A percentile compares a stretch with the other conserved stretches of the same genome.
phyloP scores from a whole-genome alignment of 2,113 vertebrate genomes.

The Camelus dromedarius region DNA sequence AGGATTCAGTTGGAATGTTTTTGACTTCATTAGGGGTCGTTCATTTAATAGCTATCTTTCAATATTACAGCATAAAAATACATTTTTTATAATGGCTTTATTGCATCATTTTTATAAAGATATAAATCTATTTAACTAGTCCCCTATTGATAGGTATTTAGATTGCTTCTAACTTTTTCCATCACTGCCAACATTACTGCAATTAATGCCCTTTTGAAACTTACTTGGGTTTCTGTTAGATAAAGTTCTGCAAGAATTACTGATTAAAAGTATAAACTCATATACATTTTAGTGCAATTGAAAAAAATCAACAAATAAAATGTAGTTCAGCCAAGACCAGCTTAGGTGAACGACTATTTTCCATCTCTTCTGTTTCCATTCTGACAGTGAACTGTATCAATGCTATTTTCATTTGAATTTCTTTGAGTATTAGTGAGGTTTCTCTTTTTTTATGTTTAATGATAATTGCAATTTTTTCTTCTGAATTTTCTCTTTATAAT shows the following conservation, averaged over 20 bases:
- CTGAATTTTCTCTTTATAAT: background rate
- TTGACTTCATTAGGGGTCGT: background rate
- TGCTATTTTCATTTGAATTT: background rate
- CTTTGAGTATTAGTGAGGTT: background rate
- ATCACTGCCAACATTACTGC: background rate
- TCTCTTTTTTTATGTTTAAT: background rate
- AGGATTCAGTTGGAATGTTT: background rate
- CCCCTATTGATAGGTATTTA: background rate
- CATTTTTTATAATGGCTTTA: background rate
- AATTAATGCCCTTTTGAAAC: background rate
- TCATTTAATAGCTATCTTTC: background rate
- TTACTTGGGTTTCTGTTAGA: background rate
- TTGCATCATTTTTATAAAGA: background rate
- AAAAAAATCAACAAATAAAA: background rate
- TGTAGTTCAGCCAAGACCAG: background rate
- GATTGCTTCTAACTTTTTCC: background rate
- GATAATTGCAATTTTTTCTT: background rate
- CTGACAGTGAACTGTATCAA: background rate
- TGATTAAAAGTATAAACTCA: background rate
- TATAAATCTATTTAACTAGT: background rate
- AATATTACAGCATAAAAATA: background rate
- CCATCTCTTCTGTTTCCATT: background rate
- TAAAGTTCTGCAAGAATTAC: background rate
- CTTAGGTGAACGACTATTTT: background rate
- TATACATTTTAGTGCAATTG: background rate